Evolutionary conservation across 2,113 vertebrate species (phyloP), one percentile per base, ranked within the genome.

Genomic region (Psephotus haematonotus): DNA sequence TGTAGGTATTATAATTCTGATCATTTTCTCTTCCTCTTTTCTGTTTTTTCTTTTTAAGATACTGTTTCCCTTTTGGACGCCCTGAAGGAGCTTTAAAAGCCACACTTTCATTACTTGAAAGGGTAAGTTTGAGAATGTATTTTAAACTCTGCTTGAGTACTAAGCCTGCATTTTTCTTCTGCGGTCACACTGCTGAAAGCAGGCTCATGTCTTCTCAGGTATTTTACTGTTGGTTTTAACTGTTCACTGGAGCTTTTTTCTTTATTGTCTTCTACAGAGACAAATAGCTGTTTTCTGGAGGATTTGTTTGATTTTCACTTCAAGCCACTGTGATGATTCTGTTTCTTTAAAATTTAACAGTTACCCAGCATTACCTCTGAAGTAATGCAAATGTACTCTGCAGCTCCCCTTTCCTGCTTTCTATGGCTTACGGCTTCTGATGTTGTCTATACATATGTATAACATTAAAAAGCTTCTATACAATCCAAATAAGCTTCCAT

Each of bases 71-170:
- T 59, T 99, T 99, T 92, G 99, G 99, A 93, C 98, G 99, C 95
- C 99, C 99, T 94, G 99, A 99, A 98, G 99, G 99, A 96, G 99
- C 99, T 94, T 98, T 99, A 83, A 99, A 99, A 98, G 99, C 99
- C 44, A 99, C 99, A 11, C 98, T 99, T 44, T 99, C 99, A 25
- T 98, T 99, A 93, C 98, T 99, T 94, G 99, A 99, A 97, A 98
- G 99, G 98, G 99, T 99, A 99, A 86, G 98, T 97, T 60, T 85
- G 43, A 76, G 13, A 85, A 44, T 25, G 53, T 76, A 28, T 15
- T 93, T 96, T 85, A 76, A 75, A 43, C 79, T 44, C n/a, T 71
- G 0, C 10, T 16, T 47, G 20, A 62, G 10, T 89, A 64, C 41
- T 64, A 28, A 33, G 0, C 15, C 27, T 65, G 27, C 50, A 9